Percentiles rank a stretch among this genome's conserved stretches.
phyloP scores from a whole-genome alignment of 1,140 invertebrate species.

The Camponotus floridanus region DNA sequence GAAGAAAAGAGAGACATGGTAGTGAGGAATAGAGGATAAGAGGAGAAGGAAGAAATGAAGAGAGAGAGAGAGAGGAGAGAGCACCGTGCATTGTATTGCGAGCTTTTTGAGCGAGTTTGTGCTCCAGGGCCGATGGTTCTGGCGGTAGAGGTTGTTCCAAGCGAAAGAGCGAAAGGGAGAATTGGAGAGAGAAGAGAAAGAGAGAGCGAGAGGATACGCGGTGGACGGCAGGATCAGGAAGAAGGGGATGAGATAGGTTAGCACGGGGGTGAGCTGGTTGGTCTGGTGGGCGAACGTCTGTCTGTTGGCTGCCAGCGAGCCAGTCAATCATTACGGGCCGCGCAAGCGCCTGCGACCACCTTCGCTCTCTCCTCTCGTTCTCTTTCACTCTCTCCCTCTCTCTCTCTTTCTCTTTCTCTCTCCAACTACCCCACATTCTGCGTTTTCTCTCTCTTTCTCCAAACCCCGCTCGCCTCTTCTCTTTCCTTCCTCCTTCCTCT shows the following conservation, averaged over 20 bases:
- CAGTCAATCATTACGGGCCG: conserved; percentile 86
- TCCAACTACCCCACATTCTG: conserved; percentile 44
- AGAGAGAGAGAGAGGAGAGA: conserved; percentile 53
- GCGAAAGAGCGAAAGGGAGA: conserved; percentile 49
- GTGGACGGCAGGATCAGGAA: conserved; percentile 61
- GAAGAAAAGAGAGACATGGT: conserved; percentile 73
- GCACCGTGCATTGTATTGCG: conserved; percentile 82
- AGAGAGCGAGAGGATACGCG: conserved; percentile 50
- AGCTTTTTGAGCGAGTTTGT: conserved; percentile 83
- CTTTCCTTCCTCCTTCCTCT: conserved; percentile 34
- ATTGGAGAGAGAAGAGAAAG: conserved; percentile 2
- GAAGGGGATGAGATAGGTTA: conserved; percentile 65
- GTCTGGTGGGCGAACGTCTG: conserved; percentile 84
- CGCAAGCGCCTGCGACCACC: conserved; percentile 81
- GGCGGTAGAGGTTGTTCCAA: conserved; percentile 65
- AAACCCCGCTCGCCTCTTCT: conserved; percentile 22
- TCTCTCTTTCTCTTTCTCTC: conserved; percentile 56
- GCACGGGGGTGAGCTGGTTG: conserved; percentile 72
- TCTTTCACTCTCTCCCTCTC: conserved; percentile 30
- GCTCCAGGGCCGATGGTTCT: conserved; percentile 73
- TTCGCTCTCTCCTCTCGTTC: conserved; percentile 65
- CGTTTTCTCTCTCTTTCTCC: conserved; percentile 37
- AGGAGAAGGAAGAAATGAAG: conserved; percentile 44
- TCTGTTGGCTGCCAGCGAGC: conserved; percentile 87
- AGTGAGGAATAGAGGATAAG: conserved; percentile 10